phyloP scores from a whole-genome alignment of 2,797 vertebrate species.

The Rhodeus uyekii region DNA sequence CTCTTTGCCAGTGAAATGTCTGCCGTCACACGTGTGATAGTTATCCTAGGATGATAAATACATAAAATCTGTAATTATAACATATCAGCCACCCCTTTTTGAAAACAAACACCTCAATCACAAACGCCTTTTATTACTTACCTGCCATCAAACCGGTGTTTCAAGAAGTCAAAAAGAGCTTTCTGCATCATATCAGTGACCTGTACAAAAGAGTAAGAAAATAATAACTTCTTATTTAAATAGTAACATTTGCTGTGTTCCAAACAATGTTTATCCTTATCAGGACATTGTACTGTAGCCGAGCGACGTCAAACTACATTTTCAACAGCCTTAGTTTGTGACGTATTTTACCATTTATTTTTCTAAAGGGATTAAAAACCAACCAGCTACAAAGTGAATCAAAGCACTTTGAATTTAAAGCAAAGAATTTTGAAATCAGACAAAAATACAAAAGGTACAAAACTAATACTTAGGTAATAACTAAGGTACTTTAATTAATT shows the following conservation, averaged over 20 bases:
- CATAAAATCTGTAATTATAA: neutral
- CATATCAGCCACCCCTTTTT: neutral
- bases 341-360: neutral
- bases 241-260: neutral
- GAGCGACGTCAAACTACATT: neutral
- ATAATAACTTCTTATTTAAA: neutral
- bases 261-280: neutral
- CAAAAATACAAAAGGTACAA: no score
- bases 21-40: constrained; percentile 96
- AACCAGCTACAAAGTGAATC: neutral
- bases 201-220: constrained; percentile 75
- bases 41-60: constrained; percentile 82
- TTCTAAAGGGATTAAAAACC: neutral
- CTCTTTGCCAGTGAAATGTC: constrained; percentile 98
- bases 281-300: neutral
- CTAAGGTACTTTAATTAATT: no score
- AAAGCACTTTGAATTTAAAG: neutral
- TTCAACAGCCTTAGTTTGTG: neutral
- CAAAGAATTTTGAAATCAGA: neutral
- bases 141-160: constrained; percentile 99
- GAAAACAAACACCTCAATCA: no score
- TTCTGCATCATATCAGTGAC: constrained; percentile 99
- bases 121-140: constrained; percentile 76
- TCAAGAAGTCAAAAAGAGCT: constrained; percentile 99
- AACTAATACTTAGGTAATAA: no score